Percentiles rank a stretch among this genome's conserved stretches.
Evolutionary conservation across 2,113 vertebrate genomes (phyloP).

Genomic region (Hippocampus comes): DNA sequence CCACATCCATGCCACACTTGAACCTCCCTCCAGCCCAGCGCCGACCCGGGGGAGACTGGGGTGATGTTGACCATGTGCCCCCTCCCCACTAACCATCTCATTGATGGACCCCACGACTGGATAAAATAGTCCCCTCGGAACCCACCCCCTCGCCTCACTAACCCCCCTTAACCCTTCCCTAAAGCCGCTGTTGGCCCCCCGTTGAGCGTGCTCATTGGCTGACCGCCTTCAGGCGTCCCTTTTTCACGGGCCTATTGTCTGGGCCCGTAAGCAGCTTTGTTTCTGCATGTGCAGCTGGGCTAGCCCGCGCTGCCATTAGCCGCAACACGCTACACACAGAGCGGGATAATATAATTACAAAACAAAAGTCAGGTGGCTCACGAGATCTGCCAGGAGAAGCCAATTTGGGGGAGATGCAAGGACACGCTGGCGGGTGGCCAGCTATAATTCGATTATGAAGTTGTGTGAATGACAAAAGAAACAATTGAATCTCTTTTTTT

Average conservation of each 20-base stretch:
- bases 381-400: slow-evolving; percentile 55
- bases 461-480: slow-evolving; percentile 71
- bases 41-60: slow-evolving; percentile 51
- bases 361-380: slow-evolving; percentile 76
- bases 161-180: slow-evolving; percentile 64
- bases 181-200: slow-evolving; percentile 67
- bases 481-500: slow-evolving; percentile 68
- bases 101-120: slow-evolving; percentile 49
- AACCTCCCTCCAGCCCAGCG: slow-evolving; percentile 58
- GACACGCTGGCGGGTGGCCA: slow-evolving; percentile 69
- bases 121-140: slow-evolving; percentile 44
- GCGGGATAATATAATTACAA: slow-evolving; percentile 74
- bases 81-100: slow-evolving; percentile 50
- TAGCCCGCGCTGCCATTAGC: slow-evolving; percentile 69
- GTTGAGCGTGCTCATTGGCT: slow-evolving; percentile 70
- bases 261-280: slow-evolving; percentile 74
- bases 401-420: slow-evolving; percentile 53
- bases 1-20: slow-evolving; percentile 53
- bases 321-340: slow-evolving; percentile 63
- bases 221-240: slow-evolving; percentile 74
- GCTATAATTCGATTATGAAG: slow-evolving; percentile 75
- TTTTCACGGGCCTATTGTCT: slow-evolving; percentile 69
- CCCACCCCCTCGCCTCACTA: slow-evolving; percentile 42
- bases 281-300: slow-evolving; percentile 76
- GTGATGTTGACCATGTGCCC: slow-evolving; percentile 64